Conservation (phyloP, 53 echinoderm and acorn worm genomes). For the Arbacia lixula region DNA sequence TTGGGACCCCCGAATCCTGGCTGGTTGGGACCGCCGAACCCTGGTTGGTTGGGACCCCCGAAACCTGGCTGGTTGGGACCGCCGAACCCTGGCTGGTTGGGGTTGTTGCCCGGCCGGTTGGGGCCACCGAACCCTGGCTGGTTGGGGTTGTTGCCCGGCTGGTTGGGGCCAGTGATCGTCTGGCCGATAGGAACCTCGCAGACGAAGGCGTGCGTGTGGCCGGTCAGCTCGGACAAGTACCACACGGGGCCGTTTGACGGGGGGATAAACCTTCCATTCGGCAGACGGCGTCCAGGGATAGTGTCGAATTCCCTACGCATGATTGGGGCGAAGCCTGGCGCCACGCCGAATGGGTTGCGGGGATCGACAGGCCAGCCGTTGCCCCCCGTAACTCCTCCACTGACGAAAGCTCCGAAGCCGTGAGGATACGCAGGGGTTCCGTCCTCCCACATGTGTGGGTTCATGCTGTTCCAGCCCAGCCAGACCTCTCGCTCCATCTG, state of each 20-base stretch:
- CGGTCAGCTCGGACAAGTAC: slow-evolving; percentile 10
- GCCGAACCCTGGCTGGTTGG: not conserved
- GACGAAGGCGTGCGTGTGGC: slow-evolving; percentile 47
- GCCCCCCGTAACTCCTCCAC: not conserved
- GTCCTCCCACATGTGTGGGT: slow-evolving; percentile 58
- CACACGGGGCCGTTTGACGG: slow-evolving; percentile 4
- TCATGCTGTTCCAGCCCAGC: slow-evolving; percentile 47
- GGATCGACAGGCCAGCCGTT: slow-evolving; percentile 30
- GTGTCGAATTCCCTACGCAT: slow-evolving; percentile 31
- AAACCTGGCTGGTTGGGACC: not conserved
- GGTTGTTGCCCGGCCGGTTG: not conserved
- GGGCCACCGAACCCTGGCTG: not conserved
- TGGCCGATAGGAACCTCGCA: slow-evolving; percentile 57
- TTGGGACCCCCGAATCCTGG: not conserved
- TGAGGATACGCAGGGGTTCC: slow-evolving; percentile 40
- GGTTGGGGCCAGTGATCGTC: not conserved
- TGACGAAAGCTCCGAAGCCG: slow-evolving; percentile 55
- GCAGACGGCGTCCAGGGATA: slow-evolving; percentile 12
- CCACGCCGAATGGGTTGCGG: not conserved
- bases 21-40: not conserved
- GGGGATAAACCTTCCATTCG: not conserved
- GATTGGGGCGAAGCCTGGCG: slow-evolving; percentile 29
- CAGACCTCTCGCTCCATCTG: slow-evolving; percentile 58
- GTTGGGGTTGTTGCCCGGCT: slow-evolving; percentile 5
- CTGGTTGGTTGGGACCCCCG: not conserved